A percentile compares a stretch with the other conserved stretches of the same genome.
These are phyloP conservation scores for Tribolium castaneum DNA, from an alignment of 1,140 invertebrate species.

Conservation along the genomic window DNA sequence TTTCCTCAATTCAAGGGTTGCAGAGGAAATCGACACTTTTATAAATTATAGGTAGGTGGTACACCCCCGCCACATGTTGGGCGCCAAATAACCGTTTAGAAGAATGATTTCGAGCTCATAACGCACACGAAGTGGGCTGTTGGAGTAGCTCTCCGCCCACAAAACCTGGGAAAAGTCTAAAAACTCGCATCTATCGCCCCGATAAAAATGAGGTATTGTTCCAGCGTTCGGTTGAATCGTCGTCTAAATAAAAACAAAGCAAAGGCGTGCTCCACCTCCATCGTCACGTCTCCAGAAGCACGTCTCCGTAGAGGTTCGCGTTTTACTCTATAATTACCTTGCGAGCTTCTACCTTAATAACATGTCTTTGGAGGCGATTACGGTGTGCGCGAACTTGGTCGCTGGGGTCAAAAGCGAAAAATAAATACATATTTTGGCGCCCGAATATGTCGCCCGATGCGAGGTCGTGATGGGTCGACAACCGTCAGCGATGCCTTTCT, in stretches of 20 bases:
- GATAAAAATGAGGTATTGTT: background rate
- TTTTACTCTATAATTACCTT: conserved; percentile 38
- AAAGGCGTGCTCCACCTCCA: conserved; percentile 37
- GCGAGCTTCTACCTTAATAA: conserved; percentile 42
- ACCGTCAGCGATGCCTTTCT: conserved; percentile 28
- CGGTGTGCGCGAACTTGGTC: conserved; percentile 16
- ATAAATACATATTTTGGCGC: conserved; percentile 10
- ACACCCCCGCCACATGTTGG: background rate
- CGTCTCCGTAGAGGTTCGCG: conserved; percentile 33
- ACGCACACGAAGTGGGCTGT: too few species aligned
- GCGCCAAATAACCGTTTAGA: background rate
- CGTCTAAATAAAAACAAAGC: conserved; percentile 14
- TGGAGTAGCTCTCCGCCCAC: too few species aligned
- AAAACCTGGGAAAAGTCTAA: too few species aligned
- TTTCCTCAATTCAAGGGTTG: background rate
- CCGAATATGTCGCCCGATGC: background rate
- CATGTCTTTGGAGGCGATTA: conserved; percentile 2
- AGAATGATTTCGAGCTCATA: too few species aligned
- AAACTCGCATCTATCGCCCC: too few species aligned
- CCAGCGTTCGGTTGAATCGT: background rate
- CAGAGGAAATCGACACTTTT: conserved; percentile 13
- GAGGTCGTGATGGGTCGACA: conserved; percentile 23
- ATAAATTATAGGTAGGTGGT: too few species aligned
- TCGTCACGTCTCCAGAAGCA: conserved; percentile 40
- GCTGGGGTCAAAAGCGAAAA: background rate